phyloP scores from a whole-genome alignment of 2,797 vertebrate species.

The Lithobates pipiens region DNA sequence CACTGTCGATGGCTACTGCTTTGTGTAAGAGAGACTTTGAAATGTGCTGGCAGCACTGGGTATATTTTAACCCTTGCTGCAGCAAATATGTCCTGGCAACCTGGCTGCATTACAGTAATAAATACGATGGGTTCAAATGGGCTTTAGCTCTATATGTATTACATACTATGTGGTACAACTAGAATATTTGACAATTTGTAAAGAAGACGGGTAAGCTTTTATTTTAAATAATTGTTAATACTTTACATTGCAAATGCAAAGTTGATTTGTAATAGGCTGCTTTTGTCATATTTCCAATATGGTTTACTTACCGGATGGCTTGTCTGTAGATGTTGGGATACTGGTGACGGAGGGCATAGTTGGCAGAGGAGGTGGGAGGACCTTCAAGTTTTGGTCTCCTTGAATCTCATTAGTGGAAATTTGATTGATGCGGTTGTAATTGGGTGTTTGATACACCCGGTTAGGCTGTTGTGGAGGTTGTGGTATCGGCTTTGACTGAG shows the following conservation, averaged over 20 bases:
- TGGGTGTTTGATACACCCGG: constrained; percentile 84
- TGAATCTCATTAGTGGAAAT: constrained; percentile 97
- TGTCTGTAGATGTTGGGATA: constrained; percentile 89
- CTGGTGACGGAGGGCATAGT: constrained; percentile 93
- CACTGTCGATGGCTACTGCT: too few relatives aligned
- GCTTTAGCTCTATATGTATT: too few relatives aligned
- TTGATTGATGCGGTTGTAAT: constrained; percentile 87
- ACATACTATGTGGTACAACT: too few relatives aligned
- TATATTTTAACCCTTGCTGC: too few relatives aligned
- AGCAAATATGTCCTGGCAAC: too few relatives aligned
- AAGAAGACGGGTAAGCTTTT: neutral
- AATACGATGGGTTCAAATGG: too few relatives aligned
- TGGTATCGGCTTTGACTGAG: constrained; percentile 72
- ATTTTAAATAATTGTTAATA: neutral
- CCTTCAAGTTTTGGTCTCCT: constrained; percentile 92
- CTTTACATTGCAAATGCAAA: neutral
- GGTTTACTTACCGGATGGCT: constrained; percentile 89
- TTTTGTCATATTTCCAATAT: neutral
- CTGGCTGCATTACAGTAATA: too few relatives aligned
- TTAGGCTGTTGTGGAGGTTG: constrained; percentile 80
- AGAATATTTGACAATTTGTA: too few relatives aligned
- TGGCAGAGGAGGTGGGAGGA: constrained; percentile 83
- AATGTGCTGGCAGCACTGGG: too few relatives aligned
- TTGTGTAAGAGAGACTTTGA: too few relatives aligned
- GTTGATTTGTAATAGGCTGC: neutral